phyloP scores from a whole-genome alignment of 2,797 vertebrate species.

The Pseudopleuronectes americanus region DNA sequence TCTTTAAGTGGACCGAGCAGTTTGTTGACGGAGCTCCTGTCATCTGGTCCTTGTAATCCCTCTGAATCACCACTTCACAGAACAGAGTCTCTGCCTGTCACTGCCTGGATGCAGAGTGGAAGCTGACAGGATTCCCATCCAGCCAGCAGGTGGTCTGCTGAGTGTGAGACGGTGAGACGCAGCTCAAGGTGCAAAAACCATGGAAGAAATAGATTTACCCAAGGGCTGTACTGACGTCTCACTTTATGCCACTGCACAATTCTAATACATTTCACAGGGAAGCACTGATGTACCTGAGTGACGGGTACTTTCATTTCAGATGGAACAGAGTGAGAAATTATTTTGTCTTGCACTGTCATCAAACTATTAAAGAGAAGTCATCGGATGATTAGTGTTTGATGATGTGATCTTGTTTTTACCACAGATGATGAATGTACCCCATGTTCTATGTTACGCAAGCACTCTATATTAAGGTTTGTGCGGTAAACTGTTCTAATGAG shows the following conservation, averaged over 20 bases:
- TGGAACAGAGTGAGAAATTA: not conserved
- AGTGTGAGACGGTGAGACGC: not conserved
- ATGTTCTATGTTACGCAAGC: not conserved
- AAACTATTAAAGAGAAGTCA: not conserved
- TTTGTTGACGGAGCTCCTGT: slow-evolving; percentile 7
- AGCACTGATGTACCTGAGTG: not conserved
- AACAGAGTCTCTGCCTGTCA: not conserved
- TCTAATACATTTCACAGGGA: not conserved
- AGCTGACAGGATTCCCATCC: slow-evolving; percentile 18
- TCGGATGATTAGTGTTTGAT: not conserved
- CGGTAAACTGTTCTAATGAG: too few relatives aligned
- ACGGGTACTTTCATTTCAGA: not conserved
- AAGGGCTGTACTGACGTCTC: not conserved
- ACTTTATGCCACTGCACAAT: not conserved
- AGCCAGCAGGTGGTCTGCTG: slow-evolving; percentile 15
- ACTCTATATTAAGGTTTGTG: not conserved
- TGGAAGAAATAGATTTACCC: not conserved
- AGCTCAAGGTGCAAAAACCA: slow-evolving; percentile 3
- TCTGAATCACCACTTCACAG: slow-evolving; percentile 2
- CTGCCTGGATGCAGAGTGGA: slow-evolving; percentile 3
- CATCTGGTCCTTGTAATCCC: not conserved
- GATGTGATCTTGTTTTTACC: not conserved
- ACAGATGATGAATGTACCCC: not conserved
- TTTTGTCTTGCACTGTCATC: not conserved
- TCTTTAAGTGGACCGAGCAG: not conserved